Evolutionary conservation across 1,140 invertebrate genomes (phyloP).

Genomic region (Dysdera silvatica): DNA sequence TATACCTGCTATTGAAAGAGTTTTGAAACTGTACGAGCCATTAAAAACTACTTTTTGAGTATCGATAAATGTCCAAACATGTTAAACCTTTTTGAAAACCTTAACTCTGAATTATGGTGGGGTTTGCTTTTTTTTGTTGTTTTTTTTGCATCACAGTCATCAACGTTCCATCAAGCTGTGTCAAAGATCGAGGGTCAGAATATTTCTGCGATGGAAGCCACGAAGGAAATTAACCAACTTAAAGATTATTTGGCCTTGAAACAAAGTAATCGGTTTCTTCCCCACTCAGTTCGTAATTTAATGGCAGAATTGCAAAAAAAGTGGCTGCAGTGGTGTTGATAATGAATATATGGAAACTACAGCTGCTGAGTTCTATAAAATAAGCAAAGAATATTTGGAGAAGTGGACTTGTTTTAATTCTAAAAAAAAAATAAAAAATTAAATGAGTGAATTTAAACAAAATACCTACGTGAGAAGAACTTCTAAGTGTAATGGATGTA

Average conservation of each 20-base stretch:
- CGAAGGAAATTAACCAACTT: not conserved
- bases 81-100: not conserved
- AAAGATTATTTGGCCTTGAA: not conserved
- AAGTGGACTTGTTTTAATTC: too few species aligned
- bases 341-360: too few species aligned
- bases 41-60: constrained; percentile 15
- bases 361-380: too few species aligned
- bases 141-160: not conserved
- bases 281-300: too few species aligned
- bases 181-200: not conserved
- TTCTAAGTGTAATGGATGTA: too few species aligned
- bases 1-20: constrained; percentile 28
- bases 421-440: too few species aligned
- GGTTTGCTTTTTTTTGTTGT: too few species aligned
- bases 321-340: too few species aligned
- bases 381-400: too few species aligned
- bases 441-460: too few species aligned
- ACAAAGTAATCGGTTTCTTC: not conserved
- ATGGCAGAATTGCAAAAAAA: too few species aligned
- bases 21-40: constrained; percentile 18
- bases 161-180: not conserved
- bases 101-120: not conserved
- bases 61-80: constrained; percentile 12
- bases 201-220: not conserved
- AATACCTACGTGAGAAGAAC: too few species aligned